phyloP scores from a whole-genome alignment of 2,797 vertebrate genomes.

The Anolis apletophallus region DNA sequence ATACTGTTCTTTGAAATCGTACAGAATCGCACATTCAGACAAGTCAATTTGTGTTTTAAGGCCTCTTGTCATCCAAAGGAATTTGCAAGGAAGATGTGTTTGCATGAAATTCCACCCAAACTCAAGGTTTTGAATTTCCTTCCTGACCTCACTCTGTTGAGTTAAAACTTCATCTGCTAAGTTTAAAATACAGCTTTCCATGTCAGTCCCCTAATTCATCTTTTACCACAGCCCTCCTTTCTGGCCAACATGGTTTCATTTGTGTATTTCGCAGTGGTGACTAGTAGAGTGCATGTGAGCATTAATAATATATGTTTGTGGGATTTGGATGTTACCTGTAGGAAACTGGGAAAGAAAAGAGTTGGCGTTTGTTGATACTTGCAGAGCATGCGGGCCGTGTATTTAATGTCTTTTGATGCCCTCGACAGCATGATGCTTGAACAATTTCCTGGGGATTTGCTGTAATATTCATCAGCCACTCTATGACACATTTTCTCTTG shows the following conservation, averaged over 20 bases:
- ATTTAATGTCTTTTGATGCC: constrained; percentile 48
- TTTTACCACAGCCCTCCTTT: background rate
- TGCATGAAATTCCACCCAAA: background rate
- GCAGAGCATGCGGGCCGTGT: background rate
- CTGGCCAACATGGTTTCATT: background rate
- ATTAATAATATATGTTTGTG: background rate
- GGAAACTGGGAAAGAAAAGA: constrained; percentile 18
- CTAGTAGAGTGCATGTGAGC: constrained; percentile 15
- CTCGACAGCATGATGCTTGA: constrained; percentile 64
- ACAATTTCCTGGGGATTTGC: constrained; percentile 72
- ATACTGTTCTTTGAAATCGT: too few relatives aligned
- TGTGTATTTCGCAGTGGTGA: background rate
- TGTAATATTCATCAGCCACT: constrained; percentile 58
- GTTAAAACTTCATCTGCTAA: background rate
- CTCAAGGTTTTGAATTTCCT: background rate
- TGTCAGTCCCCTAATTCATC: too few relatives aligned
- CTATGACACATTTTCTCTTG: constrained; percentile 65
- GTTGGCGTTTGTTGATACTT: constrained; percentile 16
- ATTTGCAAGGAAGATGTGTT: background rate
- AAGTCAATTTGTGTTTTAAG: background rate
- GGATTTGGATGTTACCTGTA: background rate
- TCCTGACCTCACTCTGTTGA: background rate
- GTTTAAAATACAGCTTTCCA: background rate
- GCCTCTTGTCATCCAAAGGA: background rate
- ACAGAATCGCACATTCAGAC: background rate